phyloP scores from a whole-genome alignment of 2,888 invertebrate genomes.

The Trachelus troglodyta region DNA sequence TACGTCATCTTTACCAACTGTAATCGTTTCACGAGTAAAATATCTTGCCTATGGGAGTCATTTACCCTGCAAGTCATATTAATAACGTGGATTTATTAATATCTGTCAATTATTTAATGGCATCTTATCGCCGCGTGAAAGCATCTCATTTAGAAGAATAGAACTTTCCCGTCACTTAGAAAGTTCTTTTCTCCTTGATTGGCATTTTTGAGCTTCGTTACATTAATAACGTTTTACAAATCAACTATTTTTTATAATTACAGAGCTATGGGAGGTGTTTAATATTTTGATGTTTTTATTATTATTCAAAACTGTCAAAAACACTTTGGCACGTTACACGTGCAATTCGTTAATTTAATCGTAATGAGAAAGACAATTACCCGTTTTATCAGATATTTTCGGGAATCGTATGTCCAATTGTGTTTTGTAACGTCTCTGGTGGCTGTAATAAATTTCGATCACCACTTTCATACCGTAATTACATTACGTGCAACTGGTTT shows the following conservation, averaged over 20 bases:
- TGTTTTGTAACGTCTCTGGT: slow-evolving; percentile 32
- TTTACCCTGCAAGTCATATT: neutral
- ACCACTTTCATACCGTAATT: slow-evolving; percentile 52
- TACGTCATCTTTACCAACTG: neutral
- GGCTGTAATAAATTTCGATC: slow-evolving; percentile 50
- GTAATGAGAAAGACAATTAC: neutral
- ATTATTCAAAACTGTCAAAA: neutral
- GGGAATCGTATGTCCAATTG: neutral
- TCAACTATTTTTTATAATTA: neutral
- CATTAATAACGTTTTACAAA: neutral
- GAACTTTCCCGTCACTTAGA: neutral
- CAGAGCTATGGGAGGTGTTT: neutral
- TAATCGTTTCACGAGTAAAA: too few relatives aligned
- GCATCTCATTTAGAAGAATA: neutral
- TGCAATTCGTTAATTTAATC: neutral
- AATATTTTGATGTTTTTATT: neutral
- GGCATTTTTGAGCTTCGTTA: neutral
- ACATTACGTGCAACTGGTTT: slow-evolving; percentile 55
- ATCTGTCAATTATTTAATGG: neutral
- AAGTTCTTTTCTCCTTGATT: neutral
- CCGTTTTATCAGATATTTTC: neutral
- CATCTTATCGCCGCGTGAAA: neutral
- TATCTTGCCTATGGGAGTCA: neutral
- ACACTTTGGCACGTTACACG: neutral
- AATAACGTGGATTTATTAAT: neutral